phyloP scores from a whole-genome alignment of 2,888 invertebrate genomes.

The Acholoe squamosa region DNA sequence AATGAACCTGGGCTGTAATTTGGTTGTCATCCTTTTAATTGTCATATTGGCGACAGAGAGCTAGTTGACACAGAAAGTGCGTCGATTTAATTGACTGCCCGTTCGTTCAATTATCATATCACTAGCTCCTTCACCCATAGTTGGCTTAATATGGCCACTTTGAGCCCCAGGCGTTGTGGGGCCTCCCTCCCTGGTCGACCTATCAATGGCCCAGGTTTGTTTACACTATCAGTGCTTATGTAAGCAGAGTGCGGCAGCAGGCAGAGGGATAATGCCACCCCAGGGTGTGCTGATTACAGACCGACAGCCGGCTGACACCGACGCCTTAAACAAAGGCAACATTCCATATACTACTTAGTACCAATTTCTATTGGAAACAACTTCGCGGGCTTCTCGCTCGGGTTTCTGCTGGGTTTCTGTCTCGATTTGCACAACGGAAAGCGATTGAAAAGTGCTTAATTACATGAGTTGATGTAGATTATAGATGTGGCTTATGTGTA shows the following conservation, averaged over 20 bases:
- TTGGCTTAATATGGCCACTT: neutral
- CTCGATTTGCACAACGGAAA: too few relatives aligned
- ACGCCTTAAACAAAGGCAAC: neutral
- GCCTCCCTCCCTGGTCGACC: neutral
- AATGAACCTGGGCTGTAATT: neutral
- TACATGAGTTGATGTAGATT: too few relatives aligned
- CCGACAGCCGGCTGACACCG: neutral
- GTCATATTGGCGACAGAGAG: conserved; percentile 37
- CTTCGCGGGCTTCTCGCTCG: too few relatives aligned
- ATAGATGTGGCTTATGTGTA: too few relatives aligned
- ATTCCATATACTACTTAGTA: neutral
- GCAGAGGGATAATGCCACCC: neutral
- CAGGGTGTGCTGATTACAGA: neutral
- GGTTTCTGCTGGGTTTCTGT: too few relatives aligned
- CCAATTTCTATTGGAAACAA: too few relatives aligned
- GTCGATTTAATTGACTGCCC: neutral
- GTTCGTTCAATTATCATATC: conserved; percentile 48
- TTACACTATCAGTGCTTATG: conserved; percentile 7
- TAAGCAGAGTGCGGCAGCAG: neutral
- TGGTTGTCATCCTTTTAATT: conserved; percentile 50
- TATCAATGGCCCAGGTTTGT: neutral
- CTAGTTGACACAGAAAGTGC: conserved; percentile 34
- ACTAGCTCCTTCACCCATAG: neutral
- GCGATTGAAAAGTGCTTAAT: too few relatives aligned
- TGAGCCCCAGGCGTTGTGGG: neutral